Evolutionary conservation across 2,113 vertebrate genomes (phyloP).

Genomic region (Rhagologus leucostigma): DNA sequence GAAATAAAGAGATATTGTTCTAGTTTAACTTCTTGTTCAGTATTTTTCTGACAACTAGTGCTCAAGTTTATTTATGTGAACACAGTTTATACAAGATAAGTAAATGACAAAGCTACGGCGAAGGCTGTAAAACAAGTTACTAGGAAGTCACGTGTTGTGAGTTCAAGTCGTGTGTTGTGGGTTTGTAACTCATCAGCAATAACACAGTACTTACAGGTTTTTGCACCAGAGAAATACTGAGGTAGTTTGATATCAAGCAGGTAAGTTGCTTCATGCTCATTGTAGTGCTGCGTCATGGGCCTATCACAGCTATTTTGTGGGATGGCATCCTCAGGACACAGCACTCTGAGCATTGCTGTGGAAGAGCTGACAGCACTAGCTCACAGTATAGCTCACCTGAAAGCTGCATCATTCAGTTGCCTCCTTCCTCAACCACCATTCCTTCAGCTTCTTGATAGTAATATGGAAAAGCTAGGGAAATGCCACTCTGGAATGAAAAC

Average conservation of each 20-base stretch:
- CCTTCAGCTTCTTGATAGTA: not conserved
- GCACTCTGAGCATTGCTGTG: not conserved
- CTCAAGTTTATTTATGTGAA: not conserved
- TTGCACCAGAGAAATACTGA: not conserved
- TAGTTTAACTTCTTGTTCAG: not conserved
- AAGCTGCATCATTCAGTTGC: not conserved
- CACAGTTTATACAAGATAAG: not conserved
- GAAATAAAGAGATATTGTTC: not conserved
- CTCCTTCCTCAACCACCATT: not conserved
- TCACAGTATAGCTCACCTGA: not conserved
- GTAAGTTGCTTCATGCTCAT: not conserved
- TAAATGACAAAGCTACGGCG: not conserved
- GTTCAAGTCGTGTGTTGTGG: fast-evolving
- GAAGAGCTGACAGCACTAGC: not conserved
- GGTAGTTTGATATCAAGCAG: not conserved
- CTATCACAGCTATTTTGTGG: not conserved
- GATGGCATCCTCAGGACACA: not conserved
- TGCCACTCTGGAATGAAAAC: not conserved
- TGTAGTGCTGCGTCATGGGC: no score
- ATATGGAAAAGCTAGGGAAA: not conserved
- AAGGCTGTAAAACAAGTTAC: not conserved
- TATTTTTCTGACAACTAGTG: not conserved
- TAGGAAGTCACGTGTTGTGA: fast-evolving
- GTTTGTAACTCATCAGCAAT: not conserved
- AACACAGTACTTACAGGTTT: not conserved